phyloP scores from a whole-genome alignment of 1,140 invertebrate genomes.

The Protaetia brevitarsis region DNA sequence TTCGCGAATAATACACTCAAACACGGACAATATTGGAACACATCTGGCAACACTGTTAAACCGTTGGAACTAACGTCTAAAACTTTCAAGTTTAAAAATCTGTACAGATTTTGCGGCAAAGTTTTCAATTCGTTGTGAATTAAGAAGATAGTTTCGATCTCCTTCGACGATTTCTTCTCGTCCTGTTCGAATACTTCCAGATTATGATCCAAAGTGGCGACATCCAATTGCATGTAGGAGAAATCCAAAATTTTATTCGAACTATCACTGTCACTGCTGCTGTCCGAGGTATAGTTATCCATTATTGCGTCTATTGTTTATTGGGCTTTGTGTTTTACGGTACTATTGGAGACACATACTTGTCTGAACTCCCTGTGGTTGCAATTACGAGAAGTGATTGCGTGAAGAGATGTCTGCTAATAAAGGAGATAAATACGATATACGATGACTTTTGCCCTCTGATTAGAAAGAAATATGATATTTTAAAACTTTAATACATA shows the following conservation, averaged over 20 bases:
- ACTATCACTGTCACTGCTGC: conserved; percentile 66
- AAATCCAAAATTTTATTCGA: conserved; percentile 67
- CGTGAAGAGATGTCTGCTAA: too few species aligned
- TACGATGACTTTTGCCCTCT: too few species aligned
- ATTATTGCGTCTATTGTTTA: conserved; percentile 25
- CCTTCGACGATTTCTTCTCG: conserved; percentile 55
- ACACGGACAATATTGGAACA: conserved; percentile 64
- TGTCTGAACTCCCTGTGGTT: too few species aligned
- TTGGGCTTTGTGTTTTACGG: neutral
- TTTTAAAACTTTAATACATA: too few species aligned
- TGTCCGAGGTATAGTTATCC: conserved; percentile 70
- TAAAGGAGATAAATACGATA: too few species aligned
- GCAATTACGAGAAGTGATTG: too few species aligned
- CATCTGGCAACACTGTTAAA: conserved; percentile 71
- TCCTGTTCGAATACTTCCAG: conserved; percentile 53
- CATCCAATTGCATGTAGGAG: conserved; percentile 63
- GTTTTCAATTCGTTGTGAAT: conserved; percentile 66
- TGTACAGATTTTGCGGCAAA: conserved; percentile 53
- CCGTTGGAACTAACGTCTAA: conserved; percentile 87
- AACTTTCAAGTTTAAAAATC: conserved; percentile 66
- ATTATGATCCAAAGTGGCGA: conserved; percentile 56
- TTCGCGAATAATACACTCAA: conserved; percentile 78
- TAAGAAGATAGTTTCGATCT: conserved; percentile 67
- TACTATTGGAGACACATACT: too few species aligned
- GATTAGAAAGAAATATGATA: too few species aligned